Evolutionary conservation across 92 coral and sea anemone genomes (phyloP), one percentile per base, ranked within the genome.

Genomic region (Zoanthus gigantus): DNA sequence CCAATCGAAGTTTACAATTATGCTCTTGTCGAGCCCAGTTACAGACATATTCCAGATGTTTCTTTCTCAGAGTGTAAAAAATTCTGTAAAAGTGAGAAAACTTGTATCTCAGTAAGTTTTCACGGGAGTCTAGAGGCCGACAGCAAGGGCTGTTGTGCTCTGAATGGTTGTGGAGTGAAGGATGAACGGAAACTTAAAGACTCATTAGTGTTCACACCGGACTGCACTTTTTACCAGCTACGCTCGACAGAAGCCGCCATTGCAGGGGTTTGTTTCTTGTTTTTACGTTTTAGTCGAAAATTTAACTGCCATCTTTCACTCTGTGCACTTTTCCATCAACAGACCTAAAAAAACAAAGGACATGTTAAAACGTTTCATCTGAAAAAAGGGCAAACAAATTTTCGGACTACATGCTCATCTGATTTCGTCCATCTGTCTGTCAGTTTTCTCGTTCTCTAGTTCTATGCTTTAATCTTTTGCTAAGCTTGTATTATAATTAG

Each of bases 161-260:
- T 69, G 6, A 69, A 69, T 34, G 46, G 74, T 16, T 69, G 74
- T 69, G 74, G 74, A 31, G 74, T 31, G 45, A 16, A 31, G 29
- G 74, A 69, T 10, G 74, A 69, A 69, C 74, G 17, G 5, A 69
- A 69, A 10, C 31, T 69, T 44, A 23, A 30, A 12, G 34, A 69
- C 45, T 69, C 74, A 7, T 69, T 69, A 34, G 46, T 69, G 30
- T 69, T 69, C 17, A 69, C 74, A 12, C 74, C 47, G 2, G 74
- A 6, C 15, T 69, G 74, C 17, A 34, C 46, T 0, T 69, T 69
- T 34, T 14, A 31, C 17, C 74, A 69, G 16, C 45, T 69, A 0
- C 74, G 74, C 74, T 69, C 74, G 46, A 69, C 74, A 29, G 45
- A 69, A 44, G 30, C 74, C 45, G 74, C 74, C 74, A 69, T 69